Evolutionary conservation across 2,888 invertebrate genomes (phyloP), one percentile per base, ranked within the genome.

Genomic region (Labia minor): DNA sequence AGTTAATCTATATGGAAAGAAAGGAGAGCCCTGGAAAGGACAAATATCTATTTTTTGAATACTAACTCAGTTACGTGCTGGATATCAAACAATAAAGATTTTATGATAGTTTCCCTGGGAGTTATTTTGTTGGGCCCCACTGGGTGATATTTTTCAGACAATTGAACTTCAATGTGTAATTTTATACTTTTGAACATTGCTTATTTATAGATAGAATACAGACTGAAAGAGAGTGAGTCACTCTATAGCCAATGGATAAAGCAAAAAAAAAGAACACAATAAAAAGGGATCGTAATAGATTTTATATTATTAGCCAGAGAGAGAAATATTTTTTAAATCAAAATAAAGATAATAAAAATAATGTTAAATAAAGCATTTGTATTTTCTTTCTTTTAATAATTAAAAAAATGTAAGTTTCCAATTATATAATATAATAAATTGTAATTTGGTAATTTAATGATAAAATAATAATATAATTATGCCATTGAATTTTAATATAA

Each of bases 11-110:
- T 26, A 26, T 26, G 26, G 26, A 26, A 26, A 26, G 26, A 8
- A 26, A 26, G 8, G 26, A 26, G 26, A 3, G 8, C 49, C 16
- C 49, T 49, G 49, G 4, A 49, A 49, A 14, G 16, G 4, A 49
- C 3, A 16, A 16, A 49, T 49, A 49, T 6, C 3, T 26, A 26
- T 26, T 26, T 49, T 49, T 49, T 16, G n/a, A 14, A n/a, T 16
- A 8, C 49, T 49, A 49, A 49, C 49, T 49, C 49, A 49, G 6
- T 49, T 49, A 49, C 8, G 8, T 14, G 49, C 14, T 49, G 49
- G 49, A 49, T 49, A 49, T 49, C 49, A 49, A 49, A 49, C 49
- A 49, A 49, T 49, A 49, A 49, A 49, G 49, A 49, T 49, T 49
- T 49, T 49, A 49, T 49, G 49, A 49, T 49, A 49, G 49, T 49